Evolutionary conservation across 2,113 vertebrate genomes (phyloP).

Genomic region (Protomyctophum bolini): DNA sequence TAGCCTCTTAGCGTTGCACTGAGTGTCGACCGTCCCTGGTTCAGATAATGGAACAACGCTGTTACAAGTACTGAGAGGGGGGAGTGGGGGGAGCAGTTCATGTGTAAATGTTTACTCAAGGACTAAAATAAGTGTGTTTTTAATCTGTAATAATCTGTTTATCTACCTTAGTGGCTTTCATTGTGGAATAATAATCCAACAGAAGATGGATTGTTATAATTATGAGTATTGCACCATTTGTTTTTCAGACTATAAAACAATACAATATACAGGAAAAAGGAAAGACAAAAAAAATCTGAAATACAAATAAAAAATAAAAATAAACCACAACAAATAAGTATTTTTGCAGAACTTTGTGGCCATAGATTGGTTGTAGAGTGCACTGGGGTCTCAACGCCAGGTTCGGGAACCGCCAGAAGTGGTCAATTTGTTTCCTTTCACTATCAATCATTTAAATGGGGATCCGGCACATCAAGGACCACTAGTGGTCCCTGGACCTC

Average conservation of each 20-base stretch:
- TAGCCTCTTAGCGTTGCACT: slow-evolving; percentile 97
- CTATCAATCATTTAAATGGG: too few species aligned
- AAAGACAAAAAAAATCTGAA: slow-evolving; percentile 71
- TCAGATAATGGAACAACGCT: slow-evolving; percentile 84
- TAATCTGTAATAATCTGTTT: slow-evolving; percentile 86
- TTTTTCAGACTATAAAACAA: slow-evolving; percentile 79
- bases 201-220: slow-evolving; percentile 78
- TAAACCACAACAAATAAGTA: slow-evolving; percentile 75
- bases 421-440: too few species aligned
- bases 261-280: slow-evolving; percentile 71
- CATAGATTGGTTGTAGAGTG: slow-evolving; percentile 81
- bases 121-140: slow-evolving; percentile 89
- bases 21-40: slow-evolving; percentile 90
- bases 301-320: slow-evolving; percentile 41
- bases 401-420: slow-evolving; percentile 35
- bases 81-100: slow-evolving; percentile 87
- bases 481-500: too few species aligned
- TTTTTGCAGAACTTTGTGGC: slow-evolving; percentile 89
- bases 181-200: slow-evolving; percentile 90
- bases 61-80: slow-evolving; percentile 82
- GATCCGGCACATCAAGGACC: too few species aligned
- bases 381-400: slow-evolving; percentile 65
- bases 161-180: slow-evolving; percentile 97
- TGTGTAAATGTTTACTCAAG: slow-evolving; percentile 98
- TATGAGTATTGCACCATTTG: slow-evolving; percentile 89